A percentile compares a stretch with the other conserved stretches of the same genome.
Evolutionary conservation across 2,113 vertebrate species (phyloP).

Genomic region (Ascaphus truei): DNA sequence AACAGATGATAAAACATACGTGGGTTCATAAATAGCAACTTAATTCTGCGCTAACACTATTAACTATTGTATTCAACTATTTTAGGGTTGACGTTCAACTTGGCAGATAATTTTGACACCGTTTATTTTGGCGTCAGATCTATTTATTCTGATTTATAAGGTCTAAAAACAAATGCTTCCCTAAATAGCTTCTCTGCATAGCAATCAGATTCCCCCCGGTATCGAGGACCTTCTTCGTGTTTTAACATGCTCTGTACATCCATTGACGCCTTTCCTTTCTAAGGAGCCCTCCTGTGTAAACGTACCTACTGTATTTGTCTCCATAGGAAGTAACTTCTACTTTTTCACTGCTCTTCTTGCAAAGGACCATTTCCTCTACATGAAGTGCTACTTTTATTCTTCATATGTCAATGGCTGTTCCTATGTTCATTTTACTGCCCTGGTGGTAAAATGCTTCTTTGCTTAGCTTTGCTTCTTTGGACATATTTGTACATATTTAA

Average conservation of each 20-base stretch:
- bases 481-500: too few relatives aligned
- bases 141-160: too few relatives aligned
- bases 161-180: not conserved
- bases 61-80: too few relatives aligned
- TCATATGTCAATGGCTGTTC: not conserved
- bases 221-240: not conserved
- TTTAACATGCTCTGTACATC: too few relatives aligned
- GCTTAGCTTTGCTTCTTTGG: too few relatives aligned
- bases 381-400: not conserved
- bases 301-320: not conserved
- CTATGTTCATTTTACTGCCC: not conserved
- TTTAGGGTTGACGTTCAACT: too few relatives aligned
- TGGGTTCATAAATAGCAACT: too few relatives aligned
- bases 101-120: too few relatives aligned
- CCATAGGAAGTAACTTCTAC: not conserved
- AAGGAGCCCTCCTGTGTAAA: constrained; percentile 7
- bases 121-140: too few relatives aligned
- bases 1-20: too few relatives aligned
- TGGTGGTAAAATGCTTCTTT: too few relatives aligned
- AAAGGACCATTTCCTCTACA: not conserved
- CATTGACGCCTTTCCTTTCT: not conserved
- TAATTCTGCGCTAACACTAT: too few relatives aligned
- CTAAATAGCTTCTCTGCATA: not conserved
- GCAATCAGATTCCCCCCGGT: constrained; percentile 1
- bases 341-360: not conserved